Base-by-base conservation (phyloP, 2,113 vertebrate species). In the Oenanthe oenanthe region DNA sequence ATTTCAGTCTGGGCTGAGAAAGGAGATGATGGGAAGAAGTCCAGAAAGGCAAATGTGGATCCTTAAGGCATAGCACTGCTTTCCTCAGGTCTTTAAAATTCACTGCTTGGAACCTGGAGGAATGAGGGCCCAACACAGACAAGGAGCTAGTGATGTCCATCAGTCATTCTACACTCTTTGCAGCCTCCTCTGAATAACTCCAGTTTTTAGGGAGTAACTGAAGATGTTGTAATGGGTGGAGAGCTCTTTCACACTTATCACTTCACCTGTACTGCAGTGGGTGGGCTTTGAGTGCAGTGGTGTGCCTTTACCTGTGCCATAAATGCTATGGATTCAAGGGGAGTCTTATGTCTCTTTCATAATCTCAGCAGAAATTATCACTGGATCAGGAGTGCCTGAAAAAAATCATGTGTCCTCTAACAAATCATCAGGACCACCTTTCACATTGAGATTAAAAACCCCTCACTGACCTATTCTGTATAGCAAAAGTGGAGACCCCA, bases 211-310 rank as follows among this genome's bases (percentile, higher is more conserved):
- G n/a, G 17, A 62, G 31, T 28, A 67, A 60, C n/a, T 83, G 57
- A 70, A 86, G 21, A 28, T 60, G 12, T 12, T 56, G 12, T 12
- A 36, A 70, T 38, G 38, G 12, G 24, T 48, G 21, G 32, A 62
- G 25, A 76, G 29, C 10, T 78, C 42, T 72, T 79, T 36, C 40
- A n/a, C 0, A 0, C 3, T 42, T 40, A 66, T 1, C 18, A 22
- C 19, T 75, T 82, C 40, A 42, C 22, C 50, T 57, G 12, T 0
- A 4, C 45, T 61, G 53, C 21, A 58, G 38, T 1, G 2, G 61
- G 22, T 14, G 45, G 19, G 11, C 38, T 63, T 47, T 71, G n/a
- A 71, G 34, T 34, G 47, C 26, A 40, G 2, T 10, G 28, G 8
- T 54, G 24, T 86, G 47, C 47, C 60, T 85, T 73, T 22, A 66